A percentile compares a stretch with the other conserved stretches of the same genome.
Conservation (phyloP, 2,888 invertebrate genomes). For the Aspidiotus destructor region DNA sequence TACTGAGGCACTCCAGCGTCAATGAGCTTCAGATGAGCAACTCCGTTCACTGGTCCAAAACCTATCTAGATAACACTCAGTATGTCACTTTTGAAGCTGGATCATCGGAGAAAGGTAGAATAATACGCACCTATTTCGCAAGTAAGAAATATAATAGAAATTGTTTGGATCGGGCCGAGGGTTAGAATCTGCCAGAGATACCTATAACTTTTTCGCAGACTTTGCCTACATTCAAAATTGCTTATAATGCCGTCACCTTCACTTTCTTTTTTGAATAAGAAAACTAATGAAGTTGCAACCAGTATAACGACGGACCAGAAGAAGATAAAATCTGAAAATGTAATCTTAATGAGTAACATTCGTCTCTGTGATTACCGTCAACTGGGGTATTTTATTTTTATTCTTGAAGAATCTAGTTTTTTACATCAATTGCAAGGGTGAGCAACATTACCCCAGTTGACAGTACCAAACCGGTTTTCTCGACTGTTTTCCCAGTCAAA, state of each 20-base stretch:
- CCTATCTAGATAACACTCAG: background rate
- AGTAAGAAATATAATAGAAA: background rate
- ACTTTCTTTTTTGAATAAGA: background rate
- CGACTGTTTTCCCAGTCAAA: too few relatives aligned
- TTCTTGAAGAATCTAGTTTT: too few relatives aligned
- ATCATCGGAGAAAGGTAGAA: too few relatives aligned
- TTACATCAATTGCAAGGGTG: too few relatives aligned
- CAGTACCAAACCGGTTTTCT: too few relatives aligned
- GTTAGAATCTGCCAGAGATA: background rate
- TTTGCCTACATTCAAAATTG: background rate
- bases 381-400: too few relatives aligned
- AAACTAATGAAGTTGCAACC: background rate
- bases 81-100: too few relatives aligned
- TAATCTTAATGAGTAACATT: background rate
- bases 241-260: background rate
- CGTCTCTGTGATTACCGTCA: too few relatives aligned
- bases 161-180: background rate
- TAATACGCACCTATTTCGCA: background rate
- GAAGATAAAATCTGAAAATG: background rate
- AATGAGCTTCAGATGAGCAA: background rate
- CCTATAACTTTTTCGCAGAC: background rate
- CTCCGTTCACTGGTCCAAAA: background rate
- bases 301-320: background rate
- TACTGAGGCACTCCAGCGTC: background rate
- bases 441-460: too few relatives aligned